A percentile compares a stretch with the other conserved stretches of the same genome.
Evolutionary conservation across 1,140 invertebrate species (phyloP).

Genomic region (Conus betulinus): DNA sequence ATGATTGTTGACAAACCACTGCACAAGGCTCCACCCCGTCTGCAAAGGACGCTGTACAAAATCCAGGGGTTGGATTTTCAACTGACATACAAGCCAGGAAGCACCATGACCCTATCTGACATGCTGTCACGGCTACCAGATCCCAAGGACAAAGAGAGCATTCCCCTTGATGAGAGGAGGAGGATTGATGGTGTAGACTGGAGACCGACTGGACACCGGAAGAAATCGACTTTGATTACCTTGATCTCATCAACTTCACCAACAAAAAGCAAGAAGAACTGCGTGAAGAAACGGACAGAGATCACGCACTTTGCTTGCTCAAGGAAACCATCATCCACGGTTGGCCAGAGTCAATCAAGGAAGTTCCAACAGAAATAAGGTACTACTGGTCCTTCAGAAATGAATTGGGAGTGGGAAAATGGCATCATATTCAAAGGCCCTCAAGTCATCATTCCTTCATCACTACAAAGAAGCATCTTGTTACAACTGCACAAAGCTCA

Average conservation of each 20-base stretch:
- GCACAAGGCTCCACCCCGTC: conserved; percentile 67
- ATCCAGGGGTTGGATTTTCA: conserved; percentile 68
- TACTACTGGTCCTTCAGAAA: conserved; percentile 32
- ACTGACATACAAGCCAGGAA: no score
- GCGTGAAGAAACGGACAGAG: background rate
- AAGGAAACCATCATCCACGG: background rate
- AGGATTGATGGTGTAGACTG: no score
- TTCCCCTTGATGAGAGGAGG: no score
- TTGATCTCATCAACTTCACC: no score
- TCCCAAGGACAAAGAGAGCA: no score
- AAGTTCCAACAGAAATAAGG: background rate
- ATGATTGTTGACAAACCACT: conserved; percentile 74
- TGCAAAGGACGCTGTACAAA: conserved; percentile 75
- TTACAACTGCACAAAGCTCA: conserved; percentile 34
- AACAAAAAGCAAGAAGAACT: background rate
- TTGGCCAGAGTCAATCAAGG: conserved; percentile 33
- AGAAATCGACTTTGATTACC: no score
- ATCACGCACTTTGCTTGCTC: no score
- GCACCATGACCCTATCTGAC: conserved; percentile 42
- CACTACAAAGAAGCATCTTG: conserved; percentile 26
- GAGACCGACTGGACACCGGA: no score
- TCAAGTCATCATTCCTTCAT: conserved; percentile 41
- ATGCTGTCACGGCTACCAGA: no score
- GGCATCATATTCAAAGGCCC: conserved; percentile 40
- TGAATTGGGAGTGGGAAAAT: conserved; percentile 23